Conservation (phyloP, 1,140 invertebrate species). For the Euura lappo region DNA sequence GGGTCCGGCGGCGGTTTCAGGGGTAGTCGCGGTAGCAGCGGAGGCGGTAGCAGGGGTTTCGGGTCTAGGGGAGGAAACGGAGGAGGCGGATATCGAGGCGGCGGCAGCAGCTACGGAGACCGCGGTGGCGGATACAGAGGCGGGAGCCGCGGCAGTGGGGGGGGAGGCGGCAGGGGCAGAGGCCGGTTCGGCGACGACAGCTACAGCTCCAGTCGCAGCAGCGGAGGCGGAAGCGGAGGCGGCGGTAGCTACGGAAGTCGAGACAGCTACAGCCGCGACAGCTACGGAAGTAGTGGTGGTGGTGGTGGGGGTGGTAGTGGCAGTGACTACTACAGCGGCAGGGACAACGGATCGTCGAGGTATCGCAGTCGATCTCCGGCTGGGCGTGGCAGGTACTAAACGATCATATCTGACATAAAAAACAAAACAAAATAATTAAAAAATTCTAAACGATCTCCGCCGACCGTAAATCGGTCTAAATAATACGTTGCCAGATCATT, state of each 20-base stretch:
- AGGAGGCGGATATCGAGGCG: slow-evolving; percentile 51
- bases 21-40: slow-evolving; percentile 63
- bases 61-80: slow-evolving; percentile 45
- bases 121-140: slow-evolving; percentile 55
- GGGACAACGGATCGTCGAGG: slow-evolving; percentile 58
- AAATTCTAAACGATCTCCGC: neutral
- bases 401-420: slow-evolving; percentile 39
- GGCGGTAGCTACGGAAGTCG: slow-evolving; percentile 55
- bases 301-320: slow-evolving; percentile 36
- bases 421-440: neutral
- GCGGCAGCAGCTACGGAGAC: slow-evolving; percentile 59
- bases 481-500: neutral
- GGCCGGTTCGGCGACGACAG: slow-evolving; percentile 48
- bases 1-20: slow-evolving; percentile 61
- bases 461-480: neutral
- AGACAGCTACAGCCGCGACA: slow-evolving; percentile 50
- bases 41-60: slow-evolving; percentile 59
- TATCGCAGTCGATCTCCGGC: slow-evolving; percentile 64
- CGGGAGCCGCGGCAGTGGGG: slow-evolving; percentile 48
- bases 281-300: slow-evolving; percentile 36
- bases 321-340: slow-evolving; percentile 53
- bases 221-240: slow-evolving; percentile 37
- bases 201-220: slow-evolving; percentile 45
- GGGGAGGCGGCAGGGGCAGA: slow-evolving; percentile 52
- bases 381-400: slow-evolving; percentile 62